phyloP scores from a whole-genome alignment of 2,888 invertebrate genomes.

The Drosophila pullipes region DNA sequence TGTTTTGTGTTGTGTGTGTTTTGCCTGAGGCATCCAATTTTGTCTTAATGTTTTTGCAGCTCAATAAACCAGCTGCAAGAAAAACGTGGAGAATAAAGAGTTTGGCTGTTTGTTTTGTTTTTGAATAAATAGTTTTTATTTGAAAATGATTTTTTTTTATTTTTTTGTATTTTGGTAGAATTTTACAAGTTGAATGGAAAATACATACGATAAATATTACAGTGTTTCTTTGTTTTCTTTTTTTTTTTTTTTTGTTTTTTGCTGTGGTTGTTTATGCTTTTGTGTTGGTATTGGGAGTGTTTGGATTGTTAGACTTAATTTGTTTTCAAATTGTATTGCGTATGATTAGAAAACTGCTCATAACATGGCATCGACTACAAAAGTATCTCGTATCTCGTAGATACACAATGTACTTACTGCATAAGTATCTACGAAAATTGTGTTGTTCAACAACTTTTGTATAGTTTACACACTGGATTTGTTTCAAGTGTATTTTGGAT shows the following conservation, averaged over 20 bases:
- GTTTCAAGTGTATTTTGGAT: slow-evolving; percentile 24
- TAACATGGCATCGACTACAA: slow-evolving; percentile 55
- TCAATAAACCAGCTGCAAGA: slow-evolving; percentile 55
- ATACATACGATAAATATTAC: slow-evolving; percentile 77
- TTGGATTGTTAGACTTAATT: slow-evolving; percentile 28
- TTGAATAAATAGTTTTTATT: slow-evolving; percentile 81
- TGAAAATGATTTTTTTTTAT: slow-evolving; percentile 70
- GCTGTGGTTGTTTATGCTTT: slow-evolving; percentile 31
- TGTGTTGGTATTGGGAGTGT: slow-evolving; percentile 26
- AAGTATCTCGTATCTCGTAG: slow-evolving; percentile 54
- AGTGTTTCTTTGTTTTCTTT: slow-evolving; percentile 49
- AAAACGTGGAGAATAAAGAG: slow-evolving; percentile 58
- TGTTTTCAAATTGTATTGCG: slow-evolving; percentile 43
- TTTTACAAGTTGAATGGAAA: slow-evolving; percentile 79
- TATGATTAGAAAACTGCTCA: slow-evolving; percentile 52
- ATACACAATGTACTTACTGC: slow-evolving; percentile 17
- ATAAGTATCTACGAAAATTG: slow-evolving; percentile 19
- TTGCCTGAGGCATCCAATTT: slow-evolving; percentile 28
- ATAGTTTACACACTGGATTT: slow-evolving; percentile 51
- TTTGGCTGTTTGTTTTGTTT: slow-evolving; percentile 56
- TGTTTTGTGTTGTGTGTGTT: slow-evolving; percentile 18
- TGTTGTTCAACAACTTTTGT: slow-evolving; percentile 54
- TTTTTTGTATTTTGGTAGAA: slow-evolving; percentile 74
- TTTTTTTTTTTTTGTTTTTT: slow-evolving; percentile 12
- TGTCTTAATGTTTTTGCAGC: slow-evolving; percentile 31